Evolutionary conservation across 1,140 invertebrate genomes (phyloP).

Genomic region (Philopotamus ludificatus): DNA sequence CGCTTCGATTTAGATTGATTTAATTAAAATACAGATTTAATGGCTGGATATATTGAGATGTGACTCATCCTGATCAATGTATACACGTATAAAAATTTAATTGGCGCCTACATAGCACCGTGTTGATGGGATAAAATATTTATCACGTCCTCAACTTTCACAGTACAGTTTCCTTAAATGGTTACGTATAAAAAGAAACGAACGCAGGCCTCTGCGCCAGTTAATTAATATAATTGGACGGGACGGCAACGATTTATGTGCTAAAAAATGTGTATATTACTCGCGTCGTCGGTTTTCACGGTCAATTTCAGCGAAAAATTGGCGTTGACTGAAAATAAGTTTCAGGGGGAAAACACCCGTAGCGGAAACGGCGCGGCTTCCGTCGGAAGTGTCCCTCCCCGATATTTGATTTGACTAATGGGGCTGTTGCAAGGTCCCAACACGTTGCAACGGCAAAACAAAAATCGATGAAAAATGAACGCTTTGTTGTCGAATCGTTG

Average conservation of each 20-base stretch:
- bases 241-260: not conserved
- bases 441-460: not conserved
- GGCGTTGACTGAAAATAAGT: not conserved
- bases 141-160: not conserved
- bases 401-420: slow-evolving; percentile 29
- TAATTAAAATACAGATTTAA: no score
- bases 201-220: no score
- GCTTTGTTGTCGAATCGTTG: not conserved
- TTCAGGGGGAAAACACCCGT: not conserved
- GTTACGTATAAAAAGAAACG: not conserved
- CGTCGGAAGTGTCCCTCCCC: slow-evolving; percentile 19
- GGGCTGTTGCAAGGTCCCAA: not conserved
- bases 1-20: no score
- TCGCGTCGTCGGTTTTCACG: not conserved
- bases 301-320: not conserved
- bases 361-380: slow-evolving; percentile 14
- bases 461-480: not conserved
- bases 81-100: no score
- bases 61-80: no score
- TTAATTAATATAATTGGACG: not conserved
- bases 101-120: no score
- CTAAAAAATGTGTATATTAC: not conserved
- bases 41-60: no score
- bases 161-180: not conserved
- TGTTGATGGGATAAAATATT: no score